Percentiles rank a stretch among this genome's conserved stretches.
Evolutionary conservation across 2,113 vertebrate species (phyloP).

Genomic region (Henicopernis longicauda): DNA sequence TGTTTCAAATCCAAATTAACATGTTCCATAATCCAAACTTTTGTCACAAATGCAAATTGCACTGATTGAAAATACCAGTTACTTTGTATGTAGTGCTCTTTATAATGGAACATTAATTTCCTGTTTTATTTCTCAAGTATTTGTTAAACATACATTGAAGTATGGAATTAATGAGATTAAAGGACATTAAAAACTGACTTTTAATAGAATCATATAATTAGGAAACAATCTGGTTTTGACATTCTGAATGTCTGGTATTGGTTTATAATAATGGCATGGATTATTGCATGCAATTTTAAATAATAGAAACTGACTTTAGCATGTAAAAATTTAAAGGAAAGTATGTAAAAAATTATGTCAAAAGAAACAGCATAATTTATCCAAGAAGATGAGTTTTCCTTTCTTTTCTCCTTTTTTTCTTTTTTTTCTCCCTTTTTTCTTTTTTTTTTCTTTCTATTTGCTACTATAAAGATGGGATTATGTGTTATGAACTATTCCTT

Average conservation of each 20-base stretch:
- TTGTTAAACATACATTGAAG: not conserved
- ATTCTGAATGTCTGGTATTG: not conserved
- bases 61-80: not conserved
- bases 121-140: not conserved
- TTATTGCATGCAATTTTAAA: not conserved
- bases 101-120: not conserved
- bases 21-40: not conserved
- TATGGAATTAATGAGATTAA: not conserved
- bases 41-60: not conserved
- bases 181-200: not conserved
- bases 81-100: not conserved
- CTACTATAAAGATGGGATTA: not conserved
- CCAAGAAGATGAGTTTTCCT: not conserved
- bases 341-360: not conserved
- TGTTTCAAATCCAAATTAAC: not conserved
- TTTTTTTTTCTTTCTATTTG: not conserved
- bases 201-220: not conserved
- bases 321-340: not conserved
- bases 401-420: not conserved
- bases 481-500: not conserved
- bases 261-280: not conserved
- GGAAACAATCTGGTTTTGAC: not conserved
- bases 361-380: not conserved
- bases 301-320: not conserved
- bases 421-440: not conserved